These are phyloP conservation scores for Labeo calbasu DNA, from an alignment of 2,797 vertebrate genomes.

Conservation along the genomic window DNA sequence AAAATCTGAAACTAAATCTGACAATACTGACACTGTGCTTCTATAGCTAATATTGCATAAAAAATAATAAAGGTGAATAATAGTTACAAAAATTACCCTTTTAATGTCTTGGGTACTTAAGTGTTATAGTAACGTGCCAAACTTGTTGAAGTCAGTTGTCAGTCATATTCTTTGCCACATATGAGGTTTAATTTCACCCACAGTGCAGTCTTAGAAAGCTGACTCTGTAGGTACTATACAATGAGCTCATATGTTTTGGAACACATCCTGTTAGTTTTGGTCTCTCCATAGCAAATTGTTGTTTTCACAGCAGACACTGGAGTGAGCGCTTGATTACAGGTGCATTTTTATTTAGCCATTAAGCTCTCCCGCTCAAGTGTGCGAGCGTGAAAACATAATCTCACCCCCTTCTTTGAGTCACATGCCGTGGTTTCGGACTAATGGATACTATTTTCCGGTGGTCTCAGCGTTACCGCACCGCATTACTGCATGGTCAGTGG, in stretches of 20 bases:
- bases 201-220: neutral
- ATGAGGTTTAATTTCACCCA: neutral
- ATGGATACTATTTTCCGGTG: slow-evolving; percentile 40
- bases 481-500: slow-evolving; percentile 43
- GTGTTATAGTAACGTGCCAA: neutral
- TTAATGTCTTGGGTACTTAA: neutral
- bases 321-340: slow-evolving; percentile 52
- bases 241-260: neutral
- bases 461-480: slow-evolving; percentile 25
- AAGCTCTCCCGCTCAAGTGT: slow-evolving; percentile 32
- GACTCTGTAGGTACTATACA: neutral
- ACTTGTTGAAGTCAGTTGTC: neutral
- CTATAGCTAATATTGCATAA: neutral
- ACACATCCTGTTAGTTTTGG: slow-evolving; percentile 22
- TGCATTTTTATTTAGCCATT: slow-evolving; percentile 56
- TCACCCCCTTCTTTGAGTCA: slow-evolving; percentile 10
- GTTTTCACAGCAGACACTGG: slow-evolving; percentile 39
- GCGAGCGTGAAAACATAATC: slow-evolving; percentile 39
- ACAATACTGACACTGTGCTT: neutral
- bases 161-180: neutral
- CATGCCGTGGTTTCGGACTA: slow-evolving; percentile 28
- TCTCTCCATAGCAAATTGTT: slow-evolving; percentile 45
- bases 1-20: neutral
- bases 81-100: neutral
- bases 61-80: too few species aligned